Evolutionary conservation across 2,797 vertebrate genomes (phyloP), one percentile per base, ranked within the genome.

Genomic region (Apodemus agrarius): DNA sequence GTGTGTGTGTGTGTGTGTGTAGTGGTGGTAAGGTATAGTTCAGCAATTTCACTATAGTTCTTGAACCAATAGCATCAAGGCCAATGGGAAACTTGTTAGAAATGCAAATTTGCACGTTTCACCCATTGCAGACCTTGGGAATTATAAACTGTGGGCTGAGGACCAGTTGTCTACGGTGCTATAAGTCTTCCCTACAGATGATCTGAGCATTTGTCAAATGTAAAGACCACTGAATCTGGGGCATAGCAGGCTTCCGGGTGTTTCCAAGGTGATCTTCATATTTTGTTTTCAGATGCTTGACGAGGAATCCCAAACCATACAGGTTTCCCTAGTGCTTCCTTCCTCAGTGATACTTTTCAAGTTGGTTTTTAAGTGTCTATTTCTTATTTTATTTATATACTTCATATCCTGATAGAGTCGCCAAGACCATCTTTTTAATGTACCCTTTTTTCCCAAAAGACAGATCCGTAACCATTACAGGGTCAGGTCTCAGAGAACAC

Each of bases 331-430:
- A 17, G 29, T 26, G 29, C 29, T 31, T 52, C 34, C 29, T 31
- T 52, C 76, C 46, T 79, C 14, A 31, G 46, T 49, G 46, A 52
- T 52, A 52, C 16, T 52, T 31, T 1, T 13, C 6, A 31, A 17
- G 46, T 78, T 31, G 31, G 6, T 17, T 49, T 72, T 91, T 79
- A 57, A 79, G 52, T 2, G 4, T 67, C 29, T 57, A 19, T 17
- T 91, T 40, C 6, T n/a, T 69, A 17, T 61, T 43, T 26, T 37
- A 63, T 54, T 11, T 83, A 96, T 90, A 90, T 88, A 96, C 89
- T 93, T 78, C 75, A 29, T 75, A 89, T 31, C 24, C 29, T 49
- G 12, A 78, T 16, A 75, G 74, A 40, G 17, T 37, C 3, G 7
- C 21, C n/a, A 26, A 75, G 7, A 24, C 72, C 37, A 75, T 43